Evolutionary conservation across 2,797 vertebrate species (phyloP).

Genomic region (Austrolebias charrua): DNA sequence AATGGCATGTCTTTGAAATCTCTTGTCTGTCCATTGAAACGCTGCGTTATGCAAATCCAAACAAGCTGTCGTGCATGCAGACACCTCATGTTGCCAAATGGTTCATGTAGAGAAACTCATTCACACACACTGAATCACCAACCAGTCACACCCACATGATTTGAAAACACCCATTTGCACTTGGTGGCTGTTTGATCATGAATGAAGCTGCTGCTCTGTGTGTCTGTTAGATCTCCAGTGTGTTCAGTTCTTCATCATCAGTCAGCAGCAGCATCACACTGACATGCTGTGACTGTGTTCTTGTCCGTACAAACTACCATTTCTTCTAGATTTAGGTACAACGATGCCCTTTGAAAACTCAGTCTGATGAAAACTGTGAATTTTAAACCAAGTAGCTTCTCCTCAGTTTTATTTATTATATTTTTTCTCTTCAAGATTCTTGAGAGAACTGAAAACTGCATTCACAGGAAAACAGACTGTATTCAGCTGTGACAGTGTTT

Average conservation of each 20-base stretch:
- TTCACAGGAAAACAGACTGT: too few species aligned
- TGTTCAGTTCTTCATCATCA: constrained; percentile 44
- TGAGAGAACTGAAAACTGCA: too few species aligned
- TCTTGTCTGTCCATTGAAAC: constrained; percentile 45
- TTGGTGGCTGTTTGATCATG: constrained; percentile 79
- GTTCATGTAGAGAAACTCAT: constrained; percentile 48
- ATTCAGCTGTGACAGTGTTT: too few species aligned
- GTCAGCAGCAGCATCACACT: constrained; percentile 51
- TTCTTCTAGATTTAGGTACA: too few species aligned
- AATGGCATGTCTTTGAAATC: constrained; percentile 78
- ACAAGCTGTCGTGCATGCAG: constrained; percentile 24
- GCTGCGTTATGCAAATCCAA: constrained; percentile 15
- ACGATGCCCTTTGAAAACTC: too few species aligned
- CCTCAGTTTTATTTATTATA: too few species aligned
- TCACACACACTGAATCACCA: constrained; percentile 21
- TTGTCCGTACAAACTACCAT: too few species aligned
- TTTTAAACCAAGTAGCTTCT: too few species aligned
- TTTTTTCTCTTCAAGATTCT: too few species aligned
- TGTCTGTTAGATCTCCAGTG: constrained; percentile 55
- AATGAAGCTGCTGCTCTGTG: constrained; percentile 66
- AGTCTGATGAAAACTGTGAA: too few species aligned
- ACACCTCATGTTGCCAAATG: constrained; percentile 29
- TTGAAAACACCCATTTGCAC: constrained; percentile 72
- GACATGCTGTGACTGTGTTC: not conserved
- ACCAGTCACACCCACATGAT: constrained; percentile 32